These are phyloP conservation scores for Anguilla japonica DNA, from an alignment of 2,113 vertebrate species.

Conservation along the genomic window DNA sequence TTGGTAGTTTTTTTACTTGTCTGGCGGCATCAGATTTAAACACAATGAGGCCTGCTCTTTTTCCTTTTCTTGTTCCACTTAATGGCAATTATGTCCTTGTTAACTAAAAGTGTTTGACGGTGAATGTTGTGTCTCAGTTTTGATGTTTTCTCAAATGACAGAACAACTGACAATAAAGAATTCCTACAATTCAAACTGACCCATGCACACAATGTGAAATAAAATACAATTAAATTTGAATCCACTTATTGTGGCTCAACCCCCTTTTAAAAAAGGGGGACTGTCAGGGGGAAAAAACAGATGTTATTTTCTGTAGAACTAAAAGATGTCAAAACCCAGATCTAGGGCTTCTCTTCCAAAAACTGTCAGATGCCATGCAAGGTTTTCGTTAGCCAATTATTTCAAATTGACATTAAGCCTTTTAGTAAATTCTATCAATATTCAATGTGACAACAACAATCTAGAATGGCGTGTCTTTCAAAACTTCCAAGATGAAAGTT, in stretches of 20 bases:
- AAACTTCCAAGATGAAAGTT: constrained; percentile 25
- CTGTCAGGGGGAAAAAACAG: constrained; percentile 41
- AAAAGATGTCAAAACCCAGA: constrained; percentile 59
- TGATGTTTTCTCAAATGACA: constrained; percentile 30
- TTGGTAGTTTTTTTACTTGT: constrained; percentile 36
- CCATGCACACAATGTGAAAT: constrained; percentile 18
- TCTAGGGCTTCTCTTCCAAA: constrained; percentile 53
- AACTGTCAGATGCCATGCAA: constrained; percentile 55
- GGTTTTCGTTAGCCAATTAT: constrained; percentile 63
- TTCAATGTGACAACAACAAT: constrained; percentile 45
- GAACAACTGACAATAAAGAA: constrained; percentile 13
- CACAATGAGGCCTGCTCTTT: constrained; percentile 38
- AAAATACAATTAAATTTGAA: constrained; percentile 41
- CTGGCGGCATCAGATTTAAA: constrained; percentile 57
- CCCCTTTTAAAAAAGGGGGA: constrained; percentile 42
- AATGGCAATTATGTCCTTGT: constrained; percentile 44
- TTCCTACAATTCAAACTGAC: constrained; percentile 24
- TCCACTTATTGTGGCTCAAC: constrained; percentile 53
- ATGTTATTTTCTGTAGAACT: constrained; percentile 58
- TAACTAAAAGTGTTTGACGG: not conserved
- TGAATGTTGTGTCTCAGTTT: not conserved
- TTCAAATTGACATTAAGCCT: constrained; percentile 62
- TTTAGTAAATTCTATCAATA: constrained; percentile 40
- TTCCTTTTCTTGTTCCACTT: constrained; percentile 52
- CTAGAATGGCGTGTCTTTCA: constrained; percentile 10